phyloP scores from a whole-genome alignment of 2,797 vertebrate genomes.

The Eulemur albifrons region DNA sequence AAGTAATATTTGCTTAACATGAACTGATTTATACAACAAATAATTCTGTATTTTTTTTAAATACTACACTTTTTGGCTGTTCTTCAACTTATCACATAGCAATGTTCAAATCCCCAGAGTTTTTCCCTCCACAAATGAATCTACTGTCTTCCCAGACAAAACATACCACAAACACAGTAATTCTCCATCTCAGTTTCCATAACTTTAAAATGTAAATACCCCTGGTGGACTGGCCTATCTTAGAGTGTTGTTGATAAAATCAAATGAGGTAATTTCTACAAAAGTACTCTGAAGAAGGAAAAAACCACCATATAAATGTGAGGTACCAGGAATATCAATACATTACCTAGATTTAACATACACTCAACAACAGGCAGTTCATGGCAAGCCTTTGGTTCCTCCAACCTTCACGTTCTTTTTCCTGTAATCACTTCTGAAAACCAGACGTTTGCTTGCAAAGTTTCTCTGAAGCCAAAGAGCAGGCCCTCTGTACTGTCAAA shows the following conservation, averaged over 20 bases:
- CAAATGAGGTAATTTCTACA: neutral
- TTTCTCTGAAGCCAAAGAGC: neutral
- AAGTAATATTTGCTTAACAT: neutral
- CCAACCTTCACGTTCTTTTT: neutral
- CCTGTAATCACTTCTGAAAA: neutral
- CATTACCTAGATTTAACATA: neutral
- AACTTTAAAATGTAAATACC: neutral
- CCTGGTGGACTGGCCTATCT: neutral
- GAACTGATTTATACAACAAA: neutral
- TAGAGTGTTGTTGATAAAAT: neutral
- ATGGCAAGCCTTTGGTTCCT: neutral
- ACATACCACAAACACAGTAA: neutral
- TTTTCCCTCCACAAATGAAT: conserved; percentile 16
- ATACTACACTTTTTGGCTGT: neutral
- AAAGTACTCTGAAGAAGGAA: neutral
- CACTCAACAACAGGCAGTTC: neutral
- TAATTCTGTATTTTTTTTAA: neutral
- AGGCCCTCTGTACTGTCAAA: neutral
- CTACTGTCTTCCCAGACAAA: neutral
- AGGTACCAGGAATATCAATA: neutral
- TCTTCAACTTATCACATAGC: neutral
- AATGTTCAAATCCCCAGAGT: conserved; percentile 19
- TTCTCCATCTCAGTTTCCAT: neutral
- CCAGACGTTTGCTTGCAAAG: neutral
- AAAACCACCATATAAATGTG: neutral